Evolutionary conservation across 2,888 invertebrate species (phyloP).

Genomic region (Embidobia sp.): DNA sequence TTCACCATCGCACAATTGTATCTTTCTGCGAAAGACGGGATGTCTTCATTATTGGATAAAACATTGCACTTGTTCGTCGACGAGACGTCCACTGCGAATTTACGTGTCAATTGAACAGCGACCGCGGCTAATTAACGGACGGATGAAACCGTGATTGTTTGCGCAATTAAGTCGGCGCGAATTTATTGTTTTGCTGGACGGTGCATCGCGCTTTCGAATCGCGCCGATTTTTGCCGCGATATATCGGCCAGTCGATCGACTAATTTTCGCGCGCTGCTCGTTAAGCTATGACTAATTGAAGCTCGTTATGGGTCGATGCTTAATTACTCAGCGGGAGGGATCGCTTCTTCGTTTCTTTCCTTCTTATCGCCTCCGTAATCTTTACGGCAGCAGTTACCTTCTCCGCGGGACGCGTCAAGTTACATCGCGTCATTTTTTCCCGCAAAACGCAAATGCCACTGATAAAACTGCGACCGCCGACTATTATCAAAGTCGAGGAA

Average conservation of each 20-base stretch:
- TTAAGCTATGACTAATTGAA: slow-evolving; percentile 79
- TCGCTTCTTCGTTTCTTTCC: slow-evolving; percentile 73
- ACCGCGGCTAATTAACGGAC: no score
- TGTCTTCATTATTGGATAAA: slow-evolving; percentile 23
- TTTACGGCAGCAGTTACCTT: slow-evolving; percentile 71
- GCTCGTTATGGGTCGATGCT: slow-evolving; percentile 79
- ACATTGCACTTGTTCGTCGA: not conserved
- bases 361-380: slow-evolving; percentile 73
- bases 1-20: no score
- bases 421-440: slow-evolving; percentile 65
- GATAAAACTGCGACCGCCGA: slow-evolving; percentile 51
- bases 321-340: slow-evolving; percentile 76
- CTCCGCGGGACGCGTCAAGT: slow-evolving; percentile 66
- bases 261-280: slow-evolving; percentile 74
- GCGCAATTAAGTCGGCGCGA: no score
- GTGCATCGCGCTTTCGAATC: slow-evolving; percentile 37
- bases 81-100: not conserved
- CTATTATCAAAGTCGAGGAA: no score
- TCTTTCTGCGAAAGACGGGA: slow-evolving; percentile 16
- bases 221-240: slow-evolving; percentile 18
- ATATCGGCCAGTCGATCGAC: slow-evolving; percentile 73
- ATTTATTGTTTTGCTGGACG: slow-evolving; percentile 16
- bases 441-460: slow-evolving; percentile 30
- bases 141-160: no score
- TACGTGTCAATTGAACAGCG: no score